Evolutionary conservation across 2,797 vertebrate species (phyloP), one percentile per base, ranked within the genome.

Genomic region (Chelonia mydas): DNA sequence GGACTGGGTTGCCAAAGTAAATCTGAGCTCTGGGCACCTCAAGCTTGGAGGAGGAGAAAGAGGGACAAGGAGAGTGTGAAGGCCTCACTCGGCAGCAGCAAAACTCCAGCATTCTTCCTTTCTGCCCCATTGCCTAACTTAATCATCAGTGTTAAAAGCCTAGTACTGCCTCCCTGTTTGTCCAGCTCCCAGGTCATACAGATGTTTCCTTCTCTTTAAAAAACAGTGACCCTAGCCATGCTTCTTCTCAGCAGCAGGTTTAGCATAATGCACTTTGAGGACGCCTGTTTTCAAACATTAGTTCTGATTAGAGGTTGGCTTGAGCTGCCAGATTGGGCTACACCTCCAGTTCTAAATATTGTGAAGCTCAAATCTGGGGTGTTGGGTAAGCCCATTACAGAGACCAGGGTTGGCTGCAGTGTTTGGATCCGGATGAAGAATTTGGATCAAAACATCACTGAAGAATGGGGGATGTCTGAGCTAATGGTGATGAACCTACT

Each of bases 241-340:
- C 81, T 5, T 9, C 31, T 25, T 54, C 15, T n/a, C 21, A 72
- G 45, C 41, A 89, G 57, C 57, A 59, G 6, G 5, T 59, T 59
- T 33, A 59, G 51, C 54, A 33, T n/a, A 49, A 31, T 31, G 81
- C 9, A 5, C 47, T 81, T 83, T 51, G 51, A 55, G 8, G 45
- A 89, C 50, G 6, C 15, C 49, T n/a, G 65, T 92, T 96, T 95
- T 89, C 83, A 90, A 51, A 74, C 28, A 65, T 21, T 21, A 87
- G 21, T 91, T 25, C 9, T 82, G 41, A 25, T 27, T 86, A 92
- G 89, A 90, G 45, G 5, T 83, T 31, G 6, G 8, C 81, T 21
- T 92, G 86, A 79, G 19, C 45, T 84, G 31, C 82, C 25, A 93
- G 61, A 21, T 83, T 49, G 0, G 2, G 57, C 6, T 15, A 28